These are phyloP conservation scores for Periplaneta americana DNA, from an alignment of 1,140 invertebrate species.

Conservation along the genomic window DNA sequence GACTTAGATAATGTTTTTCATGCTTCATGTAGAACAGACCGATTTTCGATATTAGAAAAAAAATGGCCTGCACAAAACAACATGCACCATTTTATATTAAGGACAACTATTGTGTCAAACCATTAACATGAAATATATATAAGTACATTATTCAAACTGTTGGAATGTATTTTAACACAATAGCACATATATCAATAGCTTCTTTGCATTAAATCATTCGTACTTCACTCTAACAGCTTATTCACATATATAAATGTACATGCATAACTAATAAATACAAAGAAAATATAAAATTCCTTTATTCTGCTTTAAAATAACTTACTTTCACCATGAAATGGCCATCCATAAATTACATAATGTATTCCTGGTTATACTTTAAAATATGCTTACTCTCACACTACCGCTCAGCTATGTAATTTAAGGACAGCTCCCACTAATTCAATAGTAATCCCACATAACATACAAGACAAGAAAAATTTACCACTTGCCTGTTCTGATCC, in stretches of 20 bases:
- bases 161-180: no score
- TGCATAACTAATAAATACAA: not conserved
- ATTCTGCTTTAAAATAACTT: not conserved
- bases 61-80: no score
- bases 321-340: not conserved
- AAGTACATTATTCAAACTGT: not conserved
- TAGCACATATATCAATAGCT: not conserved
- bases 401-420: not conserved
- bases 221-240: not conserved
- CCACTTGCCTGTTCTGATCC: conserved; percentile 28
- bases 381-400: not conserved
- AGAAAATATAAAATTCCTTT: not conserved
- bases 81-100: no score
- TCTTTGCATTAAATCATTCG: not conserved
- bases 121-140: not conserved
- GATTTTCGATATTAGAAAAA: no score
- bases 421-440: conserved; percentile 3
- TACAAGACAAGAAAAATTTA: conserved; percentile 5
- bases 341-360: conserved; percentile 8
- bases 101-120: not conserved
- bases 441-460: not conserved
- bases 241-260: not conserved
- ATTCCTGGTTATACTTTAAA: not conserved
- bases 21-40: no score
- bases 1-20: no score